Base-by-base conservation (phyloP, 2,113 vertebrate genomes). In the Nicator chloris region DNA sequence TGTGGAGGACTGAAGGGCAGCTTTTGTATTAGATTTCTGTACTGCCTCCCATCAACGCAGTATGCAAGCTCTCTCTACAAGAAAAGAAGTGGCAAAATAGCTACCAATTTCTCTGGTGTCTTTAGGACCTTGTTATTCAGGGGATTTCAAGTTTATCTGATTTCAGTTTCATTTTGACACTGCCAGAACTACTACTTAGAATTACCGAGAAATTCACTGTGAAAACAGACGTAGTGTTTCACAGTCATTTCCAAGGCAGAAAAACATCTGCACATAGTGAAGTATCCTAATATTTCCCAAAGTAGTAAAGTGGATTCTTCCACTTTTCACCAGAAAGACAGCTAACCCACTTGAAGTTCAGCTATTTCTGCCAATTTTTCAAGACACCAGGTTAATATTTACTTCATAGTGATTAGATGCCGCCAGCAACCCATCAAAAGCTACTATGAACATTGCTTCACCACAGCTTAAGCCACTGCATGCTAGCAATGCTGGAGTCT, bases 361-460 rank as follows among this genome's bases (percentile, higher is more conserved):
- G 57, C 49, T 95, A 64, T 15, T 92, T 51, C 59, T 88, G 71
- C n/a, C 86, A 72, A 28, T 68, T 88, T 64, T 68, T 76, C 33
- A 72, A 57, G 63, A 69, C 22, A 50, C 31, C 49, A 76, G 24
- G 47, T 85, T 88, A 31, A 5, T 69, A 69, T 92, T 92, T 83
- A 85, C 82, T 68, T 73, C 60, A 57, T 8, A 47, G n/a, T 33
- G 31, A 83, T 77, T 66, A 83, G 42, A 92, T 40, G 26, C 10
- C 70, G 50, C 59, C 64, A 92, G 61, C 39, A 65, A 80, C 40
- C 57, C 91, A 76, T 49, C 86, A 68, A 31, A 81, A 44, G 27
- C 6, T 2, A 56, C 47, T 68, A 76, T 0, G 1, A 82, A 63
- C 1, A 1, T 1, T 56, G 66, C 24, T 68, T 76, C 54, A 30